These are phyloP conservation scores for Molorchus minor DNA, from an alignment of 2,888 invertebrate species.

Conservation along the genomic window DNA sequence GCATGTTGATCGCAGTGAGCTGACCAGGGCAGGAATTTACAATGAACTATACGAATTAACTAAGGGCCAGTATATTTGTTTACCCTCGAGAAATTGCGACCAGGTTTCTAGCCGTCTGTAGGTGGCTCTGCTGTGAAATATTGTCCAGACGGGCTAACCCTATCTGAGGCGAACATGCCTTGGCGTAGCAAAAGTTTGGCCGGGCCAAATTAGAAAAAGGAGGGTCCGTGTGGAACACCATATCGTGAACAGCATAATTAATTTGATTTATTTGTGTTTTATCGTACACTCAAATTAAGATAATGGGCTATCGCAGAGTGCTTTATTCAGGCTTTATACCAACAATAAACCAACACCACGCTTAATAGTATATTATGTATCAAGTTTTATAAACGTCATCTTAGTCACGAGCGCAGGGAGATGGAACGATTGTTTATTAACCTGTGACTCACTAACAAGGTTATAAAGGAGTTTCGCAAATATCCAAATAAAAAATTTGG, in stretches of 20 bases:
- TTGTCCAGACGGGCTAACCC: constrained; percentile 46
- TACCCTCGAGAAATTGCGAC: constrained; percentile 39
- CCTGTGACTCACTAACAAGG: too few relatives aligned
- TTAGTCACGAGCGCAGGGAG: too few relatives aligned
- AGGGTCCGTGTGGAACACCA: constrained; percentile 40
- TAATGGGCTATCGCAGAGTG: constrained; percentile 27
- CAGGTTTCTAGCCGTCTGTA: constrained; percentile 37
- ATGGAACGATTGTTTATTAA: too few relatives aligned
- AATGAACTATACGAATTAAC: constrained; percentile 46
- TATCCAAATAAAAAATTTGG: too few relatives aligned
- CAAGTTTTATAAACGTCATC: too few relatives aligned
- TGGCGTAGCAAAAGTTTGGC: constrained; percentile 31
- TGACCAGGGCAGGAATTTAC: constrained; percentile 48
- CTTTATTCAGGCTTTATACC: too few relatives aligned
- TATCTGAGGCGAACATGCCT: constrained; percentile 44
- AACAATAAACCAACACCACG: too few relatives aligned
- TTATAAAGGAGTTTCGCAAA: too few relatives aligned
- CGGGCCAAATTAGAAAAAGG: constrained; percentile 41
- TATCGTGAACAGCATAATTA: constrained; percentile 43
- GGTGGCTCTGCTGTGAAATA: constrained; percentile 46
- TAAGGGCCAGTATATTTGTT: constrained; percentile 34
- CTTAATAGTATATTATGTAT: too few relatives aligned
- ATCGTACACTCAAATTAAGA: constrained; percentile 38
- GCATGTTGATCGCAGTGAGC: constrained; percentile 44
- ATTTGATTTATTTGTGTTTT: constrained; percentile 53